Base-by-base conservation (phyloP, 2,888 invertebrate species). In the Pachymerium ferrugineum region DNA sequence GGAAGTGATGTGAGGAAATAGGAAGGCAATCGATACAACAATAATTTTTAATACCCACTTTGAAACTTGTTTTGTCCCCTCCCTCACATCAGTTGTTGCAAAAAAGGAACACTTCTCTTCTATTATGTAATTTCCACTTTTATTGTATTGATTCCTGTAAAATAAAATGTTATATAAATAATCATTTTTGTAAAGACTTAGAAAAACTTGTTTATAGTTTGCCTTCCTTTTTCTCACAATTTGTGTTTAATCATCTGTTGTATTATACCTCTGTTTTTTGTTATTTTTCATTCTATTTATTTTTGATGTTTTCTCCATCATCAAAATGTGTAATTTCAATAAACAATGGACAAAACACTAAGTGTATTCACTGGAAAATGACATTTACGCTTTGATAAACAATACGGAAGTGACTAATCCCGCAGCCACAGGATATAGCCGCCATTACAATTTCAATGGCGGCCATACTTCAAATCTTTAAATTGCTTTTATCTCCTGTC, bases 301-400 rank as follows among this genome's bases (percentile, higher is more conserved):
- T 25, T 54, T 54, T 54, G 22, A 22, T 54, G 25, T 54, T 25
- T 47, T 25, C 14, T 28, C 54, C 22, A 54, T 54, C 54, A 54
- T 54, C 25, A 14, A 54, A 54, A 25, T 54, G 54, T 54, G 54
- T 54, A 54, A 22, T 54, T 54, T 54, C 54, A 54, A 54, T 54
- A 54, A 54, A 54, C 54, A 54, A 54, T 54, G 54, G 54, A 54
- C 54, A 54, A 54, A n/a, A 54, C 54, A 54, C 54, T 12, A 54
- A 54, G 54, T 25, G 25, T 54, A 25, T 28, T 54, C 54, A 54
- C 54, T 54, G 54, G 54, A 54, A 54, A 54, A 54, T 54, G 54
- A 22, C 54, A 54, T 54, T 4, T 54, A 54, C 54, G 54, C 54
- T 10, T 54, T 28, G 28, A 28, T 28, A 54, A 54, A 54, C 54